Conservation (phyloP, 2,888 invertebrate genomes). For the Drosophila birchii region DNA sequence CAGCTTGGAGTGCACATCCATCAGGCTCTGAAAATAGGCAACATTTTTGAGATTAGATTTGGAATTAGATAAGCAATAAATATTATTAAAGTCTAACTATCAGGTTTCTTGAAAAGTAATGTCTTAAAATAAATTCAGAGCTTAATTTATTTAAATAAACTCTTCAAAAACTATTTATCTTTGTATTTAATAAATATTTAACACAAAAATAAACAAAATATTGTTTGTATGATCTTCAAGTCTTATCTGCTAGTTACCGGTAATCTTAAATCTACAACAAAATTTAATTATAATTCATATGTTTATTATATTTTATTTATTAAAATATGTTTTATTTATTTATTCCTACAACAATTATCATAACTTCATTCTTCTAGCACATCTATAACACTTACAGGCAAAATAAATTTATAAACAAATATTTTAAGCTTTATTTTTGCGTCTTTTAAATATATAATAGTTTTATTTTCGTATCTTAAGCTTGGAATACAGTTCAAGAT, state of each 20-base stretch:
- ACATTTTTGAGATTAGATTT: not conserved
- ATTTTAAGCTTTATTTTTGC: not conserved
- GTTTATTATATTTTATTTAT: too few relatives aligned
- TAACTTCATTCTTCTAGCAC: not conserved
- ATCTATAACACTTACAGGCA: not conserved
- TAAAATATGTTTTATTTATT: too few relatives aligned
- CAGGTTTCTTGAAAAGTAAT: not conserved
- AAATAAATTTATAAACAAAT: too few relatives aligned
- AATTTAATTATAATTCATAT: not conserved
- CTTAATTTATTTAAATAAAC: not conserved
- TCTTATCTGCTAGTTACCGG: not conserved
- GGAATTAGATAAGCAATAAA: not conserved
- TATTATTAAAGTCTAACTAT: not conserved
- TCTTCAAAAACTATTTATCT: not conserved
- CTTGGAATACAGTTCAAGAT: not conserved
- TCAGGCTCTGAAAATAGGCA: slow-evolving; percentile 88
- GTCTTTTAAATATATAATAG: not conserved
- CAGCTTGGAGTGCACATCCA: slow-evolving; percentile 93
- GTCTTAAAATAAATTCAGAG: not conserved
- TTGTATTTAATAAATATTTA: not conserved
- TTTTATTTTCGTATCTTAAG: not conserved
- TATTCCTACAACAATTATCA: not conserved
- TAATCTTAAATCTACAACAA: not conserved
- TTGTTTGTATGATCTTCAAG: not conserved
- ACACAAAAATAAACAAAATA: not conserved